A percentile compares a stretch with the other conserved stretches of the same genome.
Evolutionary conservation across 2,113 vertebrate species (phyloP).

Genomic region (Neogale vison): DNA sequence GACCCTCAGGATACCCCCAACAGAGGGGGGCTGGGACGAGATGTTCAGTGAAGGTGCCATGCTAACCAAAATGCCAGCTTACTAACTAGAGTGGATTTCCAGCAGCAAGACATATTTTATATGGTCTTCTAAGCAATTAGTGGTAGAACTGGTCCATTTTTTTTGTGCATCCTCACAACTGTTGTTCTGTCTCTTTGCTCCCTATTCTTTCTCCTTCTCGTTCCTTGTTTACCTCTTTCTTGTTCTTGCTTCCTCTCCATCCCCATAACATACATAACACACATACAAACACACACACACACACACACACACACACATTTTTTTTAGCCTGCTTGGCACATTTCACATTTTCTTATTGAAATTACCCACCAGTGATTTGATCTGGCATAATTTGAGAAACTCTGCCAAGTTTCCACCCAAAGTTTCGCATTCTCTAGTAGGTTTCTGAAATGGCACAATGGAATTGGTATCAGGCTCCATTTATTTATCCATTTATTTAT

Average conservation of each 20-base stretch:
- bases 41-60: background rate
- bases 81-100: background rate
- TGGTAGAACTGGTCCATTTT: background rate
- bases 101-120: background rate
- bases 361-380: background rate
- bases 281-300: background rate
- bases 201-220: background rate
- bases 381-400: background rate
- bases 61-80: background rate
- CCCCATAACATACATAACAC: background rate
- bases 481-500: too few relatives aligned
- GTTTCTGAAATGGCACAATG: background rate
- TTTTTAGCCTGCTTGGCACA: background rate
- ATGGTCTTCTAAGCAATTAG: background rate
- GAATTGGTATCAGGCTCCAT: background rate
- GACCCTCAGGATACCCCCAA: rapidly evolving
- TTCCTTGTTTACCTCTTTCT: background rate
- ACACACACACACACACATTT: too few relatives aligned
- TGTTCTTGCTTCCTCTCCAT: background rate
- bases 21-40: background rate
- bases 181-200: background rate
- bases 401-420: background rate
- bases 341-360: background rate
- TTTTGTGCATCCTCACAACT: background rate
- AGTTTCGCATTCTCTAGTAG: background rate